Percentiles rank a stretch among this genome's conserved stretches.
These are phyloP conservation scores for Nasonia oneida DNA, from an alignment of 2,888 invertebrate genomes.

Conservation along the genomic window DNA sequence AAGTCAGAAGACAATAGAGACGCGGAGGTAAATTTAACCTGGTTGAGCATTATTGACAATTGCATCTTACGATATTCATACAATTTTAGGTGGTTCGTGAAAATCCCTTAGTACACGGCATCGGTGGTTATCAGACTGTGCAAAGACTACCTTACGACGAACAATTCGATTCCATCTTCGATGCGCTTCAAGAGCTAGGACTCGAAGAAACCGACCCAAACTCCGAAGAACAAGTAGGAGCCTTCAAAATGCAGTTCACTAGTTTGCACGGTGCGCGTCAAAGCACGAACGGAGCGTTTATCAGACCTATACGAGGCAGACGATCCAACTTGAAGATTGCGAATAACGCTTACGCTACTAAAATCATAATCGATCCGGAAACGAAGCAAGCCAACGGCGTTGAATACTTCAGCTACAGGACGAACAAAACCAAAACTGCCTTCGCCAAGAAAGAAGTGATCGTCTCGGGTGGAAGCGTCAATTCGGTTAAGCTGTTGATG, in stretches of 20 bases:
- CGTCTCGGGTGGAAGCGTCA: slow-evolving; percentile 88
- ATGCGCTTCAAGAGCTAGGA: slow-evolving; percentile 83
- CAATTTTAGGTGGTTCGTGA: background rate
- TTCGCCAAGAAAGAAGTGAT: slow-evolving; percentile 87
- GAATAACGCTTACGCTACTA: slow-evolving; percentile 80
- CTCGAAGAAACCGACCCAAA: slow-evolving; percentile 82
- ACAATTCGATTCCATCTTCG: slow-evolving; percentile 81
- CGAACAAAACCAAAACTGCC: slow-evolving; percentile 66
- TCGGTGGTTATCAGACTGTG: slow-evolving; percentile 83
- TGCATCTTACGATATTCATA: background rate
- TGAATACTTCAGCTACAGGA: slow-evolving; percentile 69
- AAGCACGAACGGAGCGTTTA: slow-evolving; percentile 84
- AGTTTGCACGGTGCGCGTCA: slow-evolving; percentile 82
- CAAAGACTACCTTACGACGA: slow-evolving; percentile 84
- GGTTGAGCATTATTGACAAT: slow-evolving; percentile 81
- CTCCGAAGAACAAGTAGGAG: slow-evolving; percentile 81
- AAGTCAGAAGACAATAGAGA: slow-evolving; percentile 17
- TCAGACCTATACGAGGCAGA: slow-evolving; percentile 83
- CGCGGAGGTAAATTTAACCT: slow-evolving; percentile 81
- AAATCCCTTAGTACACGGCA: slow-evolving; percentile 80
- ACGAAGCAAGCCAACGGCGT: slow-evolving; percentile 78
- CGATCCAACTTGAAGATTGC: slow-evolving; percentile 74
- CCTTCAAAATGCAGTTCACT: slow-evolving; percentile 83
- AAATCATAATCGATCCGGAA: slow-evolving; percentile 79
- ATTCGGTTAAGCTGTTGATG: slow-evolving; percentile 92